Evolutionary conservation across 2,797 vertebrate genomes (phyloP).

Genomic region (Sebastes cheni): DNA sequence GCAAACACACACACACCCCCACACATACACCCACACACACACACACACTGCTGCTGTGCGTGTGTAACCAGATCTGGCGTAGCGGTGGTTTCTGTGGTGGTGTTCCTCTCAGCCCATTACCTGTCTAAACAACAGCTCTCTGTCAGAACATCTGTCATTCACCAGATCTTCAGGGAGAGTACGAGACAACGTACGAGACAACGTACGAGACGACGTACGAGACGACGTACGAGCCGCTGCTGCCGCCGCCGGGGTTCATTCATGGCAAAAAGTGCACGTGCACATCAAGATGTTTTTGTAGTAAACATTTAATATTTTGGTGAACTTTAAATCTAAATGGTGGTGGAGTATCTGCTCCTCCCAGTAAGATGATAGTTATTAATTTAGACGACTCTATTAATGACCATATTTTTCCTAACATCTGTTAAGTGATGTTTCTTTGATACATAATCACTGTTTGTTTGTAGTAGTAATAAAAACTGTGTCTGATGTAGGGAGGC

Average conservation of each 20-base stretch:
- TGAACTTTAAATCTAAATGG: not conserved
- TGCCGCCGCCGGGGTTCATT: not conserved
- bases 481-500: not conserved
- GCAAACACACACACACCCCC: not conserved
- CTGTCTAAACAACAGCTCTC: constrained; percentile 70
- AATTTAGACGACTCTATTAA: not conserved
- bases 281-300: not conserved
- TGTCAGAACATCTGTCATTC: constrained; percentile 39
- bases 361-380: not conserved
- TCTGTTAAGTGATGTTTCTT: not conserved
- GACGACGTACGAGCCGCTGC: no score
- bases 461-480: not conserved
- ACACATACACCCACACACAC: constrained; percentile 8
- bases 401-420: not conserved
- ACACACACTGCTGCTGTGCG: constrained; percentile 15
- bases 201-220: no score
- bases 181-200: no score
- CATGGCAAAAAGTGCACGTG: not conserved
- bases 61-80: constrained; percentile 74
- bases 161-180: constrained; percentile 2
- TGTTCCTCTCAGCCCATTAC: constrained; percentile 73
- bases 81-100: constrained; percentile 65
- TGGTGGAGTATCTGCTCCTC: not conserved
- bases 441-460: not conserved
- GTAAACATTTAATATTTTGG: not conserved